Conservation (phyloP, 2,888 invertebrate species). For the Fissipunctia ypsillon region DNA sequence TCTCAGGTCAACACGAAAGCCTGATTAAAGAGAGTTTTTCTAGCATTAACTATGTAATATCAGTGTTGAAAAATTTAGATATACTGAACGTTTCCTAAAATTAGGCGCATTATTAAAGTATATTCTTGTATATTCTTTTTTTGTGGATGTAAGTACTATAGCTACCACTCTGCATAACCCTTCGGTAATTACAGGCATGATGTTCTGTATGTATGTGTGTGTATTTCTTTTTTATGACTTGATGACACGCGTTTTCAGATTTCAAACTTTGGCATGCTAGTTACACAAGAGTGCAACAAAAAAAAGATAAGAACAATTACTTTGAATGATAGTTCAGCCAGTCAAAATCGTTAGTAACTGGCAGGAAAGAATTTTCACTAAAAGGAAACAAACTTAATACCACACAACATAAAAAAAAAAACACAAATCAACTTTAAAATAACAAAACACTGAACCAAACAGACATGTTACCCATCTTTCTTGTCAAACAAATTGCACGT, state of each 20-base stretch:
- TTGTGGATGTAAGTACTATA: no score
- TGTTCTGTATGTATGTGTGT: no score
- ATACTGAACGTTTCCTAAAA: no score
- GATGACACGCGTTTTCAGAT: no score
- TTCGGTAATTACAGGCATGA: no score
- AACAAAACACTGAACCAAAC: constrained; percentile 5
- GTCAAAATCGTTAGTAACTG: not conserved
- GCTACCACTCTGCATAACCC: no score
- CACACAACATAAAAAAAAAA: not conserved
- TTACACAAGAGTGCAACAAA: not conserved
- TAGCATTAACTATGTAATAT: not conserved
- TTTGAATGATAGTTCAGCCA: not conserved
- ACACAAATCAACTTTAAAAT: constrained; percentile 14
- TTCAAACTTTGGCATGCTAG: no score
- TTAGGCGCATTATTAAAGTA: no score
- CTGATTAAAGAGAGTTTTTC: not conserved
- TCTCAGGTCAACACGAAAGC: not conserved
- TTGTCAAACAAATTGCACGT: constrained; percentile 58
- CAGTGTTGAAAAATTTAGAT: no score
- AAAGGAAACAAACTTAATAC: not conserved
- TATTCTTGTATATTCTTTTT: no score
- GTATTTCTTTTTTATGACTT: no score
- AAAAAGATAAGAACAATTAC: not conserved
- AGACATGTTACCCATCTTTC: constrained; percentile 32
- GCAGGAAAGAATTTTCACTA: not conserved